These are phyloP conservation scores for Axea sp. DNA, from an alignment of 2,888 invertebrate species.

Conservation along the genomic window DNA sequence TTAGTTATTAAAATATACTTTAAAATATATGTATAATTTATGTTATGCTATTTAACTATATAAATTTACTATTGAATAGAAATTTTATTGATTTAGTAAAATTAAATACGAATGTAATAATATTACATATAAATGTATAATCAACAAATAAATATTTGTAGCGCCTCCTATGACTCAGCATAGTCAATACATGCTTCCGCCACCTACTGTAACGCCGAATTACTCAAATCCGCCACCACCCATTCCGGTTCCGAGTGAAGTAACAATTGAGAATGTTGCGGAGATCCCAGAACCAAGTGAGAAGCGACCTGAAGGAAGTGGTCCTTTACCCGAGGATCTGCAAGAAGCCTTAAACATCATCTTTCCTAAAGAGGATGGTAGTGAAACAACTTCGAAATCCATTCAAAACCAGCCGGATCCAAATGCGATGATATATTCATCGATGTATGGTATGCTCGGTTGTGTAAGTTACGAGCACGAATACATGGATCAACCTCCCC, in stretches of 20 bases:
- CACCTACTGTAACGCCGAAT: slow-evolving; percentile 68
- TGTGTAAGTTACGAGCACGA: slow-evolving; percentile 76
- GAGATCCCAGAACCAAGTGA: slow-evolving; percentile 79
- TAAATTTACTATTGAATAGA: no score
- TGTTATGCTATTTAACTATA: no score
- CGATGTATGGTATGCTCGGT: slow-evolving; percentile 77
- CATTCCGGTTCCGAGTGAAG: slow-evolving; percentile 54
- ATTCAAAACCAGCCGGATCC: slow-evolving; percentile 68
- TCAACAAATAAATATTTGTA: no score
- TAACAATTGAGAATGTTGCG: slow-evolving; percentile 71
- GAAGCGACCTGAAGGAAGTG: slow-evolving; percentile 78
- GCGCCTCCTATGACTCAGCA: slow-evolving; percentile 70
- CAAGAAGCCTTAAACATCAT: slow-evolving; percentile 85
- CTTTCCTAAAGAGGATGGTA: slow-evolving; percentile 81
- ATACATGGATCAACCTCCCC: slow-evolving; percentile 77
- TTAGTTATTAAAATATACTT: no score
- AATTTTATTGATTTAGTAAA: no score
- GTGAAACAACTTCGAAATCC: slow-evolving; percentile 60
- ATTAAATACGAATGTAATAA: no score
- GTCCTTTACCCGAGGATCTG: slow-evolving; percentile 83
- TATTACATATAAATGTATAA: no score
- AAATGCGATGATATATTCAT: slow-evolving; percentile 75
- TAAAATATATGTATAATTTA: no score
- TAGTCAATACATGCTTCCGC: slow-evolving; percentile 50
- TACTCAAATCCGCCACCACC: slow-evolving; percentile 72